Evolutionary conservation across 2,113 vertebrate species (phyloP).

Genomic region (Hypanus sabinus): DNA sequence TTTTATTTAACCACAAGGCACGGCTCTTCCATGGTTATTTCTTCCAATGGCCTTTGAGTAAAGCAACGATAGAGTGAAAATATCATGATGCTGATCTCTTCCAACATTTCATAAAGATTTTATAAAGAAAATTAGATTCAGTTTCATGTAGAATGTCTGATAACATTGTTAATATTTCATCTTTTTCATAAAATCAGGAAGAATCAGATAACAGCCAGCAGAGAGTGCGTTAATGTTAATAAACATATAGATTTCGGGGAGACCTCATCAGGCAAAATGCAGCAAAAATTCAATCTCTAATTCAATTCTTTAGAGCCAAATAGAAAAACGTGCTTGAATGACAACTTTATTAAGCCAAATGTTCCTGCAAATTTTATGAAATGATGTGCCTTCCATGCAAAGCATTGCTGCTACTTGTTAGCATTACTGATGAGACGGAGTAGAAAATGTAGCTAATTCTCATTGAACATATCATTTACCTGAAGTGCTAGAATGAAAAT

Average conservation of each 20-base stretch:
- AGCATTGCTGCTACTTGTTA: constrained; percentile 50
- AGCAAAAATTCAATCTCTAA: constrained; percentile 56
- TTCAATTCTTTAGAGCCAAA: constrained; percentile 45
- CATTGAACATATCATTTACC: constrained; percentile 54
- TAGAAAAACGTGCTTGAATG: constrained; percentile 57
- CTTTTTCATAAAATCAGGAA: constrained; percentile 58
- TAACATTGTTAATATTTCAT: constrained; percentile 59
- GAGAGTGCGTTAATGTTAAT: constrained; percentile 55
- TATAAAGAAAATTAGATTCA: constrained; percentile 60
- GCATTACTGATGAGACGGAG: constrained; percentile 46
- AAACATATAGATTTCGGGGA: constrained; percentile 55
- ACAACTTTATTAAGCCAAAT: constrained; percentile 60
- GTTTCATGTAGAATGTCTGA: constrained; percentile 50
- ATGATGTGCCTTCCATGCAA: constrained; percentile 47
- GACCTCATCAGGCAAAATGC: constrained; percentile 55
- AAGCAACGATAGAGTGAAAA: constrained; percentile 38
- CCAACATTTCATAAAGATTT: constrained; percentile 50
- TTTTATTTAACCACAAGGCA: neutral
- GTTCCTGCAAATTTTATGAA: constrained; percentile 56
- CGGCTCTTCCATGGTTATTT: neutral
- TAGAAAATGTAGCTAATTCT: constrained; percentile 49
- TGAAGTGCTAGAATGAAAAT: constrained; percentile 52
- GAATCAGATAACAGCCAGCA: constrained; percentile 57
- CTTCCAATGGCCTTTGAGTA: neutral
- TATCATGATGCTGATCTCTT: constrained; percentile 43